These are phyloP conservation scores for Unio pictorum DNA, from an alignment of 2,888 invertebrate genomes.

Conservation along the genomic window DNA sequence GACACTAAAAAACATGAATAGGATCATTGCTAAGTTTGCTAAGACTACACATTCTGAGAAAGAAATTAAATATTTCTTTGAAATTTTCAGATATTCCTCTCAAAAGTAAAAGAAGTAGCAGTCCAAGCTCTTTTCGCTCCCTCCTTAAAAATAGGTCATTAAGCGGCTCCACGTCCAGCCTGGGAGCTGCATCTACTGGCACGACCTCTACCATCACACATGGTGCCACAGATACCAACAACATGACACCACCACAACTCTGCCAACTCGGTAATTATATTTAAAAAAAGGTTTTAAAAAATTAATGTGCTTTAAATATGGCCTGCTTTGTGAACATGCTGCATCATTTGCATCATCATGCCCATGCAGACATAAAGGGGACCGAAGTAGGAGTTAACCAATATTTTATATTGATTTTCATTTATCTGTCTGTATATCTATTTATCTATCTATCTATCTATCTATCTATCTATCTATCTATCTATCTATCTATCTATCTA, in stretches of 20 bases:
- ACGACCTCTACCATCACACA: slow-evolving; percentile 65
- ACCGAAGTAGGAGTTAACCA: too few species aligned
- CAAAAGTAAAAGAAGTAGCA: slow-evolving; percentile 33
- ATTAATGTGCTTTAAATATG: too few species aligned
- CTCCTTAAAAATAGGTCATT: slow-evolving; percentile 49
- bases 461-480: too few species aligned
- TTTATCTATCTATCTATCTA: too few species aligned
- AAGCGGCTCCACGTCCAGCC: slow-evolving; percentile 54
- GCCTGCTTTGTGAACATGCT: too few species aligned
- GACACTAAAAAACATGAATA: too few species aligned
- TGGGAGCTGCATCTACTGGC: slow-evolving; percentile 57
- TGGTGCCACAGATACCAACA: slow-evolving; percentile 73
- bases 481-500: too few species aligned
- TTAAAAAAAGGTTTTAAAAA: not conserved
- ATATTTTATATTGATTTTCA: too few species aligned
- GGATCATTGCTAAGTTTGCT: too few species aligned
- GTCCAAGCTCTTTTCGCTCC: slow-evolving; percentile 30
- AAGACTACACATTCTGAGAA: not conserved
- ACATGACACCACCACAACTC: slow-evolving; percentile 87
- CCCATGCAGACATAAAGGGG: too few species aligned
- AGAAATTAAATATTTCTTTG: not conserved
- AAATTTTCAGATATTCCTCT: slow-evolving; percentile 21
- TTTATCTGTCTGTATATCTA: too few species aligned
- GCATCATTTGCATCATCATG: too few species aligned
- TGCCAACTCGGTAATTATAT: slow-evolving; percentile 87